Base-by-base conservation (phyloP, 2,888 invertebrate genomes). In the Timema podura region DNA sequence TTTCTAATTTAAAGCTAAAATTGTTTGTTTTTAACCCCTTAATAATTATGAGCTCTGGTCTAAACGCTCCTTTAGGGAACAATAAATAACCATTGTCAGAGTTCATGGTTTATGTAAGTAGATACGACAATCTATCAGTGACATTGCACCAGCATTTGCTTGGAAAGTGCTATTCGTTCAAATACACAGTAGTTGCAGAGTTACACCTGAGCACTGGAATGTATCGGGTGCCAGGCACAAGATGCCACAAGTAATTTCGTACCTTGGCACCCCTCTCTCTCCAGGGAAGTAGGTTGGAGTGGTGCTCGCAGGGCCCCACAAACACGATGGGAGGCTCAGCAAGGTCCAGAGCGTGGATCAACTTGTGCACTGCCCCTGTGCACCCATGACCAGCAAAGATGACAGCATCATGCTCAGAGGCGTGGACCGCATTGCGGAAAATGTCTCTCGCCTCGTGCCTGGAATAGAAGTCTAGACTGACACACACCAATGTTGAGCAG, bases 391-490 rank as follows among this genome's bases (percentile, higher is more conserved):
- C 88, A 2, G 88, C 88, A 76, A 93, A 89, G 69, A 93, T 87
- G 7, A 93, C 88, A 45, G 88, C 89, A 80, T 94, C 93, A 75
- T 92, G 90, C 71, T 91, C 89, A 65, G 89, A 87, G 0, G 94
- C 94, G 72, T 93, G 91, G 5, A 92, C 91, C 6, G 89, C 86
- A 77, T 87, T 88, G 72, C 92, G 87, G 64, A 96, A 88, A 75
- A 95, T 90, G 75, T 90, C 89, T 76, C 89, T 86, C 9, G 92
- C 90, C 82, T 93, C 93, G 80, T 91, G 89, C 79, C 95, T 95
- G 82, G 69, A 80, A 30, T 30, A 30, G 2, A 30, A 30, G 30
- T 30, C 2, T 30, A 30, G 30, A 30, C 30, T 30, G 30, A 30
- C 30, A 30, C 30, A 30, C 30, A 30, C 30, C 30, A 30, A 30